Percentiles rank a stretch among this genome's conserved stretches.
Evolutionary conservation across 2,888 invertebrate species (phyloP).

Genomic region (Callosobruchus maculatus): DNA sequence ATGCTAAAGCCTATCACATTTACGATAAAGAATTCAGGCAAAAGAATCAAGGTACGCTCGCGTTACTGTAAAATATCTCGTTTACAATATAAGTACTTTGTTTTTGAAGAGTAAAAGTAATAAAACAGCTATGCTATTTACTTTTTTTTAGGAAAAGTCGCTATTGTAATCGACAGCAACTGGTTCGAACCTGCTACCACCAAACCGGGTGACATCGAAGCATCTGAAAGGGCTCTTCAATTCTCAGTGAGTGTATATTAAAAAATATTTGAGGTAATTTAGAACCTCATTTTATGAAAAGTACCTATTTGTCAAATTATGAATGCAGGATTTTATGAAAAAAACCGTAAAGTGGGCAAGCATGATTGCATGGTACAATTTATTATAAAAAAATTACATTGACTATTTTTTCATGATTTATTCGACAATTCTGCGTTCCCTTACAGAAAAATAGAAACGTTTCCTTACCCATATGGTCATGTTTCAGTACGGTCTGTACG

Average conservation of each 20-base stretch:
- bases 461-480: background rate
- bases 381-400: too few relatives aligned
- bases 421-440: too few relatives aligned
- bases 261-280: background rate
- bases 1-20: constrained; percentile 60
- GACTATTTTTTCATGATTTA: too few relatives aligned
- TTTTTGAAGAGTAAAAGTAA: too few relatives aligned
- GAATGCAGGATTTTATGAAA: too few relatives aligned
- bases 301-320: too few relatives aligned
- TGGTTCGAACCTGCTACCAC: constrained; percentile 23
- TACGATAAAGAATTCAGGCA: constrained; percentile 56
- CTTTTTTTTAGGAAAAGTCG: constrained; percentile 29
- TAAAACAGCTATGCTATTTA: background rate
- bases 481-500: constrained; percentile 28
- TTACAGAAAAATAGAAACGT: too few relatives aligned
- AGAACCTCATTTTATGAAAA: too few relatives aligned
- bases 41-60: constrained; percentile 14
- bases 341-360: too few relatives aligned
- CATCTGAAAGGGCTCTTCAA: constrained; percentile 22
- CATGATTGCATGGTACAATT: too few relatives aligned
- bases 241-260: constrained; percentile 20
- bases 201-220: constrained; percentile 19
- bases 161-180: constrained; percentile 23
- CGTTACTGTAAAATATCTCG: too few relatives aligned
- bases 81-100: too few relatives aligned